Evolutionary conservation across 2,888 invertebrate genomes (phyloP), one percentile per base, ranked within the genome.

Genomic region (Pheosia gnoma): DNA sequence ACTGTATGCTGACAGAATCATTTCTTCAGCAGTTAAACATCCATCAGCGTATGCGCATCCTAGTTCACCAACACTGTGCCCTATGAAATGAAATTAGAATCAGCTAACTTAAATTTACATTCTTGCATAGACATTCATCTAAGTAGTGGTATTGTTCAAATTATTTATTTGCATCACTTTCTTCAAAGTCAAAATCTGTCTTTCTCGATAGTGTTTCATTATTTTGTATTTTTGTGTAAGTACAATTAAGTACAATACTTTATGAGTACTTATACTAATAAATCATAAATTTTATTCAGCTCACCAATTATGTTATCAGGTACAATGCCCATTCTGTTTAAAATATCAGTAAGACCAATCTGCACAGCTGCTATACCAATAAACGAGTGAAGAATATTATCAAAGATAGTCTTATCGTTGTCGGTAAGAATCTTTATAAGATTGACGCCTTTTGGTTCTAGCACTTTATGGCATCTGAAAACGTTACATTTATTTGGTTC

Each of bases 1-100:
- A 79, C 96, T 96, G 84, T 97, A 98, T 0, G 98, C 96, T 9
- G 96, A 94, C 9, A 97, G 86, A 57, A 98, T 95, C 88, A 96
- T 96, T 85, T 98, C 96, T 80, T 97, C 96, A 0, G 96, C 95
- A 0, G 97, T 97, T 61, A 98, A 94, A 64, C 97, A 96, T 1
- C 97, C 86, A 47, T 88, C 88, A 3, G 85, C 87, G 59, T 88
- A 88, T 0, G 84, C 87, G 57, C 88, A 84, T 96, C 97, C 98
- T n/a, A 98, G 90, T 86, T 99, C 98, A 47, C 98, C 98, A 0
- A 97, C 96, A 66, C 88, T 88, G 65, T 87, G 87, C 3, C 87
- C 87, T 87, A 57, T 5, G 71, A 65, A n/a, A 5, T 41, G 7
- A 57, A 53, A 59, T 56, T 37, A 4, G 0, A 47, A 47, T 47